Evolutionary conservation across 2,113 vertebrate species (phyloP).

Genomic region (Calcarius ornatus): DNA sequence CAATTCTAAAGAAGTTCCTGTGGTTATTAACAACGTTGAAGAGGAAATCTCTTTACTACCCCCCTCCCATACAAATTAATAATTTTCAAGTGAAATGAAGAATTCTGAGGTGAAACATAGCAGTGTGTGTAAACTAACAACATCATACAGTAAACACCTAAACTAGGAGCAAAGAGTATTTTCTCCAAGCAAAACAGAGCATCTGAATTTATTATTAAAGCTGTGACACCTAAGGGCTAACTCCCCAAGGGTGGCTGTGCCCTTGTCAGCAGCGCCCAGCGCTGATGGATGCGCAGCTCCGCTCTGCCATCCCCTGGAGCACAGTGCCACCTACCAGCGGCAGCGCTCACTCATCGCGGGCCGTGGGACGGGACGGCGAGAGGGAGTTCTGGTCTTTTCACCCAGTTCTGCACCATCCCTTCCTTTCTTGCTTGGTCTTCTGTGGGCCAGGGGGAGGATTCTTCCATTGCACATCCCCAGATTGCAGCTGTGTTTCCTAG

Average conservation of each 20-base stretch:
- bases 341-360: not conserved
- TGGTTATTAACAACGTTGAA: not conserved
- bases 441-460: not conserved
- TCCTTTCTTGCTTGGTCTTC: not conserved
- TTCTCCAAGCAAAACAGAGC: not conserved
- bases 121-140: not conserved
- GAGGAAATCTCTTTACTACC: not conserved
- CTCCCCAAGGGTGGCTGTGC: not conserved
- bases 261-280: not conserved
- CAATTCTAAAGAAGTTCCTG: not conserved
- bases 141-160: not conserved
- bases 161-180: not conserved
- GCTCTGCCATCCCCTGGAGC: not conserved
- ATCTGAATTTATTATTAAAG: not conserved
- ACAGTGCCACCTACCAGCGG: not conserved
- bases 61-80: not conserved
- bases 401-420: fast-evolving
- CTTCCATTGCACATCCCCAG: not conserved
- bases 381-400: fast-evolving
- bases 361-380: fast-evolving
- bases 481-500: not conserved
- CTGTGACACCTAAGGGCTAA: not conserved
- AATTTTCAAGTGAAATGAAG: not conserved
- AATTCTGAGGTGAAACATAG: not conserved
- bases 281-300: not conserved